Base-by-base conservation (phyloP, 2,797 vertebrate species). In the Rhynchotus rufescens region DNA sequence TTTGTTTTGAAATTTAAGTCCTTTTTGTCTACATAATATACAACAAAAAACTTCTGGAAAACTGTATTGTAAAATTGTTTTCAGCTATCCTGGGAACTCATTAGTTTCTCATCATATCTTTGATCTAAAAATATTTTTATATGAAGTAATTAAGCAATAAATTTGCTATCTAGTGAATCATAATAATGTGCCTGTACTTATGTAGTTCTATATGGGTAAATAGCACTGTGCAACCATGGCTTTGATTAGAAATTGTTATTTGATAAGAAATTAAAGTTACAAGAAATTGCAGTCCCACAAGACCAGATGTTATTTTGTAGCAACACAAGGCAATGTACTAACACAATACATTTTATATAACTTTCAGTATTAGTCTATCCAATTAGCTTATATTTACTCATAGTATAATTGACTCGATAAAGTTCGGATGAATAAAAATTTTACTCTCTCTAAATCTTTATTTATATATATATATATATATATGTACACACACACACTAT, bases 111-210 rank as follows among this genome's bases (percentile, higher is more conserved):
- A 59, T 90, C 94, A 54, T 85, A 56, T 65, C 78, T 91, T 89
- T 93, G 89, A 67, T 91, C 75, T 84, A 84, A 95, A 88, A 38
- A 66, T 92, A 79, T 79, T 92, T 95, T 91, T 87, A 51, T 86
- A 13, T 77, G 44, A 62, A 86, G 42, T 86, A 92, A 94, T 93
- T 91, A 93, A 84, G 61, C 21, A 40, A 86, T 77, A 69, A 94
- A 65, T 38, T 77, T 80, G 64, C 38, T 51, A 21, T 80, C 22
- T 52, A 76, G 4, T 65, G 95, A 80, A 71, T 86, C 25, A 15
- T 52, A 83, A 89, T 85, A 80, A 73, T 78, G 64, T 86, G 44
- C 32, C 80, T 84, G 92, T 77, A 30, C 68, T 28, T 69, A 30
- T 61, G 26, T 52, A 80, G 80, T 80, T 94, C 30, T 78, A 9